These are phyloP conservation scores for Dendrolimus pini DNA, from an alignment of 2,888 invertebrate species.

Conservation along the genomic window DNA sequence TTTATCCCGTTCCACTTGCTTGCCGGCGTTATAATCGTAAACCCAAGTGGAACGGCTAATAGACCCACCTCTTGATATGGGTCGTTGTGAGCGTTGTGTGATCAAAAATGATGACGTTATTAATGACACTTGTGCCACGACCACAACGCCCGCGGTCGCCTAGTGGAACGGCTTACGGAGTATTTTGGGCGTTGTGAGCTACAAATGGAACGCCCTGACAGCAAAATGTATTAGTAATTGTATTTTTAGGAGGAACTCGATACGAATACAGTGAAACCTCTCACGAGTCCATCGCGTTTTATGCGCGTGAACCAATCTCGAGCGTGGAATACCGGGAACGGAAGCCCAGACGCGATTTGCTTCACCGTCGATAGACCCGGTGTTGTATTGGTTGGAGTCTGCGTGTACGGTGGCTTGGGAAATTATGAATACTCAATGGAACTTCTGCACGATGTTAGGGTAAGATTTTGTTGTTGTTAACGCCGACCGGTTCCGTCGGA, in stretches of 20 bases:
- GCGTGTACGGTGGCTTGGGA: conserved; percentile 92
- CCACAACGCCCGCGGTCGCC: too few relatives aligned
- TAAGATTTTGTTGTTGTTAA: conserved; percentile 11
- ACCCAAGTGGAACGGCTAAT: too few relatives aligned
- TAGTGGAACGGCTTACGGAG: too few relatives aligned
- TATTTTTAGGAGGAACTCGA: conserved; percentile 81
- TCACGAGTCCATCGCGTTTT: conserved; percentile 93
- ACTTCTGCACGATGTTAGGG: conserved; percentile 81
- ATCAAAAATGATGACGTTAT: too few relatives aligned
- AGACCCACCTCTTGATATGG: too few relatives aligned
- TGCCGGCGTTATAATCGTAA: too few relatives aligned
- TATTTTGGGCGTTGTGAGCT: too few relatives aligned
- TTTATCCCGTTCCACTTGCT: too few relatives aligned
- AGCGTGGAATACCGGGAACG: conserved; percentile 98
- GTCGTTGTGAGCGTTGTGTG: too few relatives aligned
- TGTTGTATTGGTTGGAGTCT: conserved; percentile 91
- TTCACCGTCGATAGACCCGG: conserved; percentile 95
- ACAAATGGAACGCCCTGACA: too few relatives aligned
- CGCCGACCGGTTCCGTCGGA: not conserved
- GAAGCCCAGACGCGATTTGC: conserved; percentile 97
- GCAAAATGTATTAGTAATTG: not conserved
- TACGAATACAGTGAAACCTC: conserved; percentile 82
- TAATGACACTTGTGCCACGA: too few relatives aligned
- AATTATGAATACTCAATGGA: conserved; percentile 95
- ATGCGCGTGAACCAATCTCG: conserved; percentile 92